Conservation (phyloP, 2,888 invertebrate species). For the Ophion costatus region DNA sequence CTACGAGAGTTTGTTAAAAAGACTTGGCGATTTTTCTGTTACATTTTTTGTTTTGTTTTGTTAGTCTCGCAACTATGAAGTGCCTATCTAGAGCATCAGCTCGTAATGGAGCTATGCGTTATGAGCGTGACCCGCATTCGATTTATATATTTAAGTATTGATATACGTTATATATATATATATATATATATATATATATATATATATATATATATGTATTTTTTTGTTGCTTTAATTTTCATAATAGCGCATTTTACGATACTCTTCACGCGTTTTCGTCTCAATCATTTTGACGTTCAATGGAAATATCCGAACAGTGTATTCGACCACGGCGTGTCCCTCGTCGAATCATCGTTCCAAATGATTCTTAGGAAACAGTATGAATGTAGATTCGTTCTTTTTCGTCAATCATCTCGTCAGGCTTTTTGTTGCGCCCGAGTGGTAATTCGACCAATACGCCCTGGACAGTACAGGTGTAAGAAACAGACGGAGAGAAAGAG, state of each 20-base stretch:
- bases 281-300: too few species aligned
- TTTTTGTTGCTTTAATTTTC: constrained; percentile 18
- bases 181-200: constrained; percentile 49
- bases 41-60: constrained; percentile 21
- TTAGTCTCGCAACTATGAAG: constrained; percentile 67
- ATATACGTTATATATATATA: constrained; percentile 17
- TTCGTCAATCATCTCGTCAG: constrained; percentile 38
- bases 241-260: neutral
- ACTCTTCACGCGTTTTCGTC: too few species aligned
- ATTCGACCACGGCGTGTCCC: constrained; percentile 24
- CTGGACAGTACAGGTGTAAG: constrained; percentile 65
- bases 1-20: constrained; percentile 62
- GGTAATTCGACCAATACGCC: constrained; percentile 69
- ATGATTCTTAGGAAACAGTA: constrained; percentile 23
- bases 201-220: constrained; percentile 26
- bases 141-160: constrained; percentile 60
- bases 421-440: constrained; percentile 61
- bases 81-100: constrained; percentile 73
- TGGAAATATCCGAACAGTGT: constrained; percentile 15
- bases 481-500: constrained; percentile 27
- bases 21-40: constrained; percentile 51
- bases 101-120: constrained; percentile 60
- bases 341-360: constrained; percentile 51
- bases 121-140: constrained; percentile 63
- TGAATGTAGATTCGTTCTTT: constrained; percentile 2